Evolutionary conservation across 2,113 vertebrate species (phyloP), one percentile per base, ranked within the genome.

Genomic region (Lagopus muta): DNA sequence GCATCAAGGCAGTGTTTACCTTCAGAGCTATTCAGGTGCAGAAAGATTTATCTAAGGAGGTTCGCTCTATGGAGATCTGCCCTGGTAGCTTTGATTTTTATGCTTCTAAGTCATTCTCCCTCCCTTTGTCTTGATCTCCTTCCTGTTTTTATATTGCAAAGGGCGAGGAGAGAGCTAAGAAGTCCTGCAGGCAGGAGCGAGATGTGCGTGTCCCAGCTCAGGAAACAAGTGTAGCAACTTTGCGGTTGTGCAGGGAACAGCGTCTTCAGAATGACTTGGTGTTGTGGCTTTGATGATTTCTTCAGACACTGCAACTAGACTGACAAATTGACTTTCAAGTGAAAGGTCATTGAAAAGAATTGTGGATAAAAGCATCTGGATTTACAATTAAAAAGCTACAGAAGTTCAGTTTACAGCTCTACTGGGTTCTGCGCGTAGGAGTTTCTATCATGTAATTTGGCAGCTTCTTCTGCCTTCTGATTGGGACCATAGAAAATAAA

Each of bases 261-360:
- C 82, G 72, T 89, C 75, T 38, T 58, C 92, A 94, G 93, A 96
- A 84, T 32, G 45, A 89, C 94, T 94, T 72, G 16, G 67, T 95
- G 82, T 91, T 93, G 73, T 48, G n/a, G 90, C 97, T 98, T 97
- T 98, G 98, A 97, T 97, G 96, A 89, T 97, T 98, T 97, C 97
- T 96, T 98, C 97, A 97, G 97, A 97, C 93, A 70, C 89, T 80
- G 32, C 74, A 96, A 96, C 97, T 71, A 97, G 97, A 97, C 97
- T 98, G 97, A 98, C 97, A 98, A 98, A 98, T 97, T 89, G 97
- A 97, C 96, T 97, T 97, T 94, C 96, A 94, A 97, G 97, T 82
- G 97, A 97, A 97, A 98, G 97, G 97, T 97, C 97, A 98, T 90
- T 80, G 87, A 87, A 32, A 94, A 96, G 95, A 85, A 89, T 66